These are phyloP conservation scores for Drosophila virilis DNA, from an alignment of 1,140 invertebrate genomes.

Conservation along the genomic window DNA sequence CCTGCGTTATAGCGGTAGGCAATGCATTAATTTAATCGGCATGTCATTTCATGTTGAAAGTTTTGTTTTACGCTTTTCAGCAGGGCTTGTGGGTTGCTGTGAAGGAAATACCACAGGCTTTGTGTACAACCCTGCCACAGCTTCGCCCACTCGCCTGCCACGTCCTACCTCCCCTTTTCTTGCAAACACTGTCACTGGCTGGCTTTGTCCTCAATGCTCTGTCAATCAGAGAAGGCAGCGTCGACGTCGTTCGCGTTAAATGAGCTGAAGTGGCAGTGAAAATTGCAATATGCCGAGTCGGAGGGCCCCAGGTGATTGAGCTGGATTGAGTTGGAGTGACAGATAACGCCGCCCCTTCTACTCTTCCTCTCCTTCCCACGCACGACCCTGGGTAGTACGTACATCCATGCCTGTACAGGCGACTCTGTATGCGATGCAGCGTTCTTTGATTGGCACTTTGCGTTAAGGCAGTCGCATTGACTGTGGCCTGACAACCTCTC, in stretches of 20 bases:
- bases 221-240: slow-evolving; percentile 34
- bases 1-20: slow-evolving; percentile 6
- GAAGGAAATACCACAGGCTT: slow-evolving; percentile 26
- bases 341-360: not conserved
- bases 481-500: slow-evolving; percentile 32
- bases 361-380: not conserved
- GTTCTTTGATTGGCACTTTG: slow-evolving; percentile 33
- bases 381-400: not conserved
- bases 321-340: not conserved
- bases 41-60: slow-evolving; percentile 48
- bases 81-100: not conserved
- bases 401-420: not conserved
- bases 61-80: slow-evolving; percentile 29
- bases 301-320: slow-evolving; percentile 7
- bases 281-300: slow-evolving; percentile 29
- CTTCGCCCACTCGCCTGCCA: not conserved
- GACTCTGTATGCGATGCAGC: slow-evolving; percentile 1
- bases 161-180: not conserved
- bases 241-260: slow-evolving; percentile 26
- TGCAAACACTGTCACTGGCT: slow-evolving; percentile 6
- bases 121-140: slow-evolving; percentile 7
- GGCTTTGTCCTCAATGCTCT: slow-evolving; percentile 21
- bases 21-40: slow-evolving; percentile 52
- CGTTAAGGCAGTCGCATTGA: slow-evolving; percentile 10
- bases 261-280: slow-evolving; percentile 44